Base-by-base conservation (phyloP, 2,888 invertebrate genomes). In the Lasioglossum figueresi region DNA sequence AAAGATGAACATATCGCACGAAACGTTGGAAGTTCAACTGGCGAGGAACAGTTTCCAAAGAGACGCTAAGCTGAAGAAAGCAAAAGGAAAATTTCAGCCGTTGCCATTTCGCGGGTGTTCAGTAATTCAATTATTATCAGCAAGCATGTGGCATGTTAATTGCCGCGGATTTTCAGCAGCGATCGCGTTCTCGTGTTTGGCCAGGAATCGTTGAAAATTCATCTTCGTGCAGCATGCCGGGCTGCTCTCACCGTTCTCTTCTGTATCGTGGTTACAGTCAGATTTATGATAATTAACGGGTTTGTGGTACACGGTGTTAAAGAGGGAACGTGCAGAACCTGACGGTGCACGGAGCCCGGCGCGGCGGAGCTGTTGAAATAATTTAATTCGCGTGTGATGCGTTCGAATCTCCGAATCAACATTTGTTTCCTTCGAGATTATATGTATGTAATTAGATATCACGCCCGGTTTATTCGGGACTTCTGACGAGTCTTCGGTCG, bases 211-310 rank as follows among this genome's bases (percentile, higher is more conserved):
- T 34, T 19, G 66, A 34, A 31, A 66, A 66, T 66, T 31, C 66
- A 34, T 66, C 19, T 66, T 10, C 34, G 66, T 34, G 66, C 63
- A 31, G 31, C 31, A 43, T 63, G 31, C 37, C 56, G 19, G 59
- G 45, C 31, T 56, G 66, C 76, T 31, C 63, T 66, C 34, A 40
- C 63, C n/a, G 34, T 78, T 75, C 52, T 71, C 43, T 37, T 66
- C 43, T 23, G 19, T 52, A 10, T 37, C 12, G 27, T 23, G 59
- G 66, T 84, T 73, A 34, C 37, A 4, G 34, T 45, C 40, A 43
- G 63, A 78, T 78, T 83, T 83, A 72, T 75, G 78, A 63, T 71
- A 84, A 82, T 77, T 74, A 77, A 34, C 59, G 37, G 19, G 74
- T 75, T 56, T 63, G 74, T 23, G 70, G 77, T 48, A 4, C 19